Evolutionary conservation across 2,888 invertebrate species (phyloP), one percentile per base, ranked within the genome.

Genomic region (Noctua pronuba): DNA sequence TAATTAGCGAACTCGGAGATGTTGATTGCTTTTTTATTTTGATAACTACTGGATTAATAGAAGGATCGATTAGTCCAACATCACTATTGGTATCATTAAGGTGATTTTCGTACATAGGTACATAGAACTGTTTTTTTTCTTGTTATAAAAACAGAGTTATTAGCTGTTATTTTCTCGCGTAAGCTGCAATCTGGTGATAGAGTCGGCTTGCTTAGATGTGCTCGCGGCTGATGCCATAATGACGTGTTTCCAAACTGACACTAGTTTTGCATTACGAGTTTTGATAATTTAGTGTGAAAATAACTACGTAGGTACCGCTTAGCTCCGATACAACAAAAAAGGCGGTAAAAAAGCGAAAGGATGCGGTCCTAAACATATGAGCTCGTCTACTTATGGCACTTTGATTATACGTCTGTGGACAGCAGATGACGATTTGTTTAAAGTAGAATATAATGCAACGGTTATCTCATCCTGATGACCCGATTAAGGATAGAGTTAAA

Each of bases 371-470:
- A 88, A 86, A 77, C 52, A 83, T 73, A 76, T 85, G 81, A 76
- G 67, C 75, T 79, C 71, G 49, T 77, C 75, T 79, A 77, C 70
- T 86, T 85, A 89, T 90, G 82, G 72, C 76, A 82, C 74, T 89
- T 90, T 90, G 89, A 89, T 89, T 84, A 88, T 74, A 88, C 31
- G 79, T 79, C 46, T 75, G 77, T 38, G 73, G 76, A 79, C 73
- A 70, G 73, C 84, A 82, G 82, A 88, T 82, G 89, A 82, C 79
- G 79, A 82, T 85, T 85, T 89, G 84, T 85, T 81, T 87, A 84
- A 89, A 89, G 88, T 89, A 83, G 90, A 88, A 77, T 90, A 88
- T 89, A 89, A 89, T 90, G 86, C 72, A 76, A 71, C 65, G 60
- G 62, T 81, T 85, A 84, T 64, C 82, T 74, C 52, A 65, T 81